Base-by-base conservation (phyloP, 2,113 vertebrate genomes). In the Jaculus jaculus region DNA sequence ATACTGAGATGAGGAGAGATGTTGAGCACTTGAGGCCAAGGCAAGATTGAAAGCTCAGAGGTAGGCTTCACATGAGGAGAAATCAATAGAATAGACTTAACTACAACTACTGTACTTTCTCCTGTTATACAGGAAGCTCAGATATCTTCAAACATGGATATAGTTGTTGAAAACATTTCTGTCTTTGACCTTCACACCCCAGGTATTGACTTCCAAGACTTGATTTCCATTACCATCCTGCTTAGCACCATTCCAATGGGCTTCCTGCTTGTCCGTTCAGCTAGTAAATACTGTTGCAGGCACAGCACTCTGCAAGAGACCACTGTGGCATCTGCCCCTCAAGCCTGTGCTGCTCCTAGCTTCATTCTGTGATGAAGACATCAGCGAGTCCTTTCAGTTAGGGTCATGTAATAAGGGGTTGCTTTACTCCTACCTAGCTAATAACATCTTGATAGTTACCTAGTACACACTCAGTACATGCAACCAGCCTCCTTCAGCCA, bases 301-400 rank as follows among this genome's bases (percentile, higher is more conserved):
- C 32, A 39, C 39, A 77, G n/a, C 15, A 28, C 5, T 78, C 9
- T 84, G 28, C 42, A 72, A 77, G 77, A 65, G 13, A 79, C 21
- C 23, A 61, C 24, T 82, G 51, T 65, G 66, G 9, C 54, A 21
- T 58, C 68, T 91, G 66, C 60, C 79, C 39, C 37, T 82, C 54
- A 37, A n/a, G 32, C 16, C 15, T 66, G 51, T 63, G 2, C 74
- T 74, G 17, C 5, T 88, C 23, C 18, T 54, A 61, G 34, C 47
- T 93, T 74, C 66, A 18, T 58, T 91, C 69, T 80, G n/a, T 54
- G 60, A 84, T 42, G 20, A 92, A 86, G 26, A 88, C 20, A 54
- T 30, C 78, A 51, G 73, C 30, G 74, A 87, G 47, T 63, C 17
- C 26, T 71, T 93, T 87, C 39, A 79, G 1, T 37, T 60, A 39